These are phyloP conservation scores for Choloepus didactylus DNA, from an alignment of 2,797 vertebrate species.

Conservation along the genomic window DNA sequence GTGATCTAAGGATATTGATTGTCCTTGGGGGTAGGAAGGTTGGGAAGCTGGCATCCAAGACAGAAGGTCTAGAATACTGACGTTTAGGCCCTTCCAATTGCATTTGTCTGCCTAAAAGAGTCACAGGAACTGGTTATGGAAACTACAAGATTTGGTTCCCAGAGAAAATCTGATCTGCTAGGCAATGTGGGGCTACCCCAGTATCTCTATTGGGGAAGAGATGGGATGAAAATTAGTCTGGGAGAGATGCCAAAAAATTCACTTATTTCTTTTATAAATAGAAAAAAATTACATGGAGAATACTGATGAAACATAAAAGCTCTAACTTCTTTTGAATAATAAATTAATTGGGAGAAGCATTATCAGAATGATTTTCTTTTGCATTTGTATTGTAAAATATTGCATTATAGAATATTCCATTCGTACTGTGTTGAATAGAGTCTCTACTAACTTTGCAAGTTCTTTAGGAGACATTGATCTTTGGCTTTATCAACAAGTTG, in stretches of 20 bases:
- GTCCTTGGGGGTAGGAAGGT: too few relatives aligned
- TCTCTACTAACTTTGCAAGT: not conserved
- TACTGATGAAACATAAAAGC: not conserved
- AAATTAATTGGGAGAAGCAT: not conserved
- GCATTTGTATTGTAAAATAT: not conserved
- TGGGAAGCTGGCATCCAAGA: too few relatives aligned
- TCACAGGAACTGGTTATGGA: not conserved
- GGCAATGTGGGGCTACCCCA: not conserved
- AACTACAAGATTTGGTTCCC: not conserved
- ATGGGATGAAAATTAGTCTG: not conserved
- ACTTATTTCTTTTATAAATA: not conserved
- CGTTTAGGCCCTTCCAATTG: not conserved
- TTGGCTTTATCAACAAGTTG: not conserved
- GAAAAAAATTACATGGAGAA: not conserved
- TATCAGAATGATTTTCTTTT: not conserved
- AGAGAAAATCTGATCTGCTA: not conserved
- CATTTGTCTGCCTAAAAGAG: not conserved
- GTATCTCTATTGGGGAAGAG: not conserved
- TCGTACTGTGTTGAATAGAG: too few relatives aligned
- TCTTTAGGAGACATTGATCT: not conserved
- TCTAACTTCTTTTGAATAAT: not conserved
- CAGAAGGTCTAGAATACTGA: not conserved
- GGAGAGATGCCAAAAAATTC: not conserved
- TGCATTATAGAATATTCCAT: too few relatives aligned
- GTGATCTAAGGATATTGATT: not conserved